Conservation (phyloP, 2,113 vertebrate species). For the Neopipo cinnamomea region DNA sequence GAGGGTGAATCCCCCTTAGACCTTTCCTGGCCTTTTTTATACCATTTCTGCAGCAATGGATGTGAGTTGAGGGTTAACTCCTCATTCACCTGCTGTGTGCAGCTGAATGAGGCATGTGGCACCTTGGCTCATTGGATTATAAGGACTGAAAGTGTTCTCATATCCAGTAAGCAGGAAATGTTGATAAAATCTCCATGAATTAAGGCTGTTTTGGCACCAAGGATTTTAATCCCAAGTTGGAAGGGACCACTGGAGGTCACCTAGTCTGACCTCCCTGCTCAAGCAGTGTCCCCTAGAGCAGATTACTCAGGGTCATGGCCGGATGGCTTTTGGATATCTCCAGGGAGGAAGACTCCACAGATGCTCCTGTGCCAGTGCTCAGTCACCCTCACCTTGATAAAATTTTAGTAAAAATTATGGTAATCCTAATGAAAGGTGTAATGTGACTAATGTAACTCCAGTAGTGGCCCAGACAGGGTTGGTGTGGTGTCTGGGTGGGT, state of each 20-base stretch:
- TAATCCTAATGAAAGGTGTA: not conserved
- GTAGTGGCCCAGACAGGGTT: not conserved
- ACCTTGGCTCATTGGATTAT: not conserved
- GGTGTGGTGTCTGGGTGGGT: not conserved
- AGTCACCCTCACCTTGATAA: not conserved
- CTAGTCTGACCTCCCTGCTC: not conserved
- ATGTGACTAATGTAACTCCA: not conserved
- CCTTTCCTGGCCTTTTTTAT: not conserved
- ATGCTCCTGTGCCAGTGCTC: not conserved
- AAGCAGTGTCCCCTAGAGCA: not conserved
- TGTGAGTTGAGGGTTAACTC: not conserved
- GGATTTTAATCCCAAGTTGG: not conserved
- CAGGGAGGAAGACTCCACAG: not conserved
- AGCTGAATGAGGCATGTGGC: not conserved
- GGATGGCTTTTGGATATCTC: not conserved
- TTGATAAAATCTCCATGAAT: not conserved
- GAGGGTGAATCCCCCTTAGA: not conserved
- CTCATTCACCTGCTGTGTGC: not conserved
- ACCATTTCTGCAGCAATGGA: not conserved
- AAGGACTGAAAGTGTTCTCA: not conserved
- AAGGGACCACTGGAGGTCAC: not conserved
- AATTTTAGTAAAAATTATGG: not conserved
- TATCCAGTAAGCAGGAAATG: not conserved
- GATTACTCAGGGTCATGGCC: not conserved
- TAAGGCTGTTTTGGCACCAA: not conserved